A percentile compares a stretch with the other conserved stretches of the same genome.
phyloP scores from a whole-genome alignment of 2,888 invertebrate species.

The Hydroisotoma schaefferi region DNA sequence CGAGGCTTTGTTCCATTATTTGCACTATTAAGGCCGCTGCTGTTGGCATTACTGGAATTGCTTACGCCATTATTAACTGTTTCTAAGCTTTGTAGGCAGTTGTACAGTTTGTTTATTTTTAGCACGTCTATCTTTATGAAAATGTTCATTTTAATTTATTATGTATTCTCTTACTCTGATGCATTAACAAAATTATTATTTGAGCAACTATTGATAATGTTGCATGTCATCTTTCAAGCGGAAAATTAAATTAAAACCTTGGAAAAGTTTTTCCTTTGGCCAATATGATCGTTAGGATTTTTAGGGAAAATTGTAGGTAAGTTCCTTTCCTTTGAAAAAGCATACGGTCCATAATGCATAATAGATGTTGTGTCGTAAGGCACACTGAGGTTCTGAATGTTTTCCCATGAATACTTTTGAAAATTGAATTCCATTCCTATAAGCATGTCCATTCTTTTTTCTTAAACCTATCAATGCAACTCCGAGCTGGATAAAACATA shows the following conservation, averaged over 20 bases:
- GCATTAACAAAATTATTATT: no score
- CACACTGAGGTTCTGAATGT: slow-evolving; percentile 50
- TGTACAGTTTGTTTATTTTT: slow-evolving; percentile 50
- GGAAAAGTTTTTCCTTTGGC: slow-evolving; percentile 51
- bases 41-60: background rate
- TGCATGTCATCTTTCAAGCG: no score
- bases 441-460: no score
- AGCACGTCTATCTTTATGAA: slow-evolving; percentile 45
- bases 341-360: slow-evolving; percentile 53
- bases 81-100: slow-evolving; percentile 44
- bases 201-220: no score
- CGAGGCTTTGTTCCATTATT: no score
- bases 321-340: slow-evolving; percentile 50
- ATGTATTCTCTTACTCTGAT: no score
- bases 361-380: slow-evolving; percentile 51
- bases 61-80: slow-evolving; percentile 6
- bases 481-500: no score
- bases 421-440: slow-evolving; percentile 51
- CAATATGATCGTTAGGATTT: slow-evolving; percentile 49
- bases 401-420: slow-evolving; percentile 49
- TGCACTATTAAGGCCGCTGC: no score
- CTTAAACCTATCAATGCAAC: no score
- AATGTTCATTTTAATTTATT: no score
- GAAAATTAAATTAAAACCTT: slow-evolving; percentile 38
- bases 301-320: slow-evolving; percentile 51